phyloP scores from a whole-genome alignment of 2,113 vertebrate genomes.

The Mormoops blainvillei region DNA sequence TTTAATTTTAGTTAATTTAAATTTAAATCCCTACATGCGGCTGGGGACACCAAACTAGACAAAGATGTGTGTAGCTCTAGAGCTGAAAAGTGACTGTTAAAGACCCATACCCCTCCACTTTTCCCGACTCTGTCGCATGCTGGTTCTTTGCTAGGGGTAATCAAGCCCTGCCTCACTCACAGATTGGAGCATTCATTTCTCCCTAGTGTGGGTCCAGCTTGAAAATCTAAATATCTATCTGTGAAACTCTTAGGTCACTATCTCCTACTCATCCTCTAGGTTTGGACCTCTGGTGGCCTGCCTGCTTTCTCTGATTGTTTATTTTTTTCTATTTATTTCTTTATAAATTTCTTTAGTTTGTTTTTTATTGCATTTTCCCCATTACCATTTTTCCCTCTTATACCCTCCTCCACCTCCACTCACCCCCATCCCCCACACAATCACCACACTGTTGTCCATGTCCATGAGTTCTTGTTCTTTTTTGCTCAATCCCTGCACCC shows the following conservation, averaged over 20 bases:
- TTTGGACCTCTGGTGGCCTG: not conserved
- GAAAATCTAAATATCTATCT: not conserved
- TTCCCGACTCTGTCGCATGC: not conserved
- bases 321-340: not conserved
- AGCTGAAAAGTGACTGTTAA: not conserved
- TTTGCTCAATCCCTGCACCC: too few species aligned
- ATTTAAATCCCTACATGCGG: not conserved
- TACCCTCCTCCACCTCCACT: too few species aligned
- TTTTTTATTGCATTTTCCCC: too few species aligned
- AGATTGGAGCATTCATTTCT: not conserved
- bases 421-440: too few species aligned
- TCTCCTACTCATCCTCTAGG: not conserved
- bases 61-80: not conserved
- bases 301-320: not conserved
- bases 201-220: not conserved
- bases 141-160: not conserved
- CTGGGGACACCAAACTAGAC: not conserved
- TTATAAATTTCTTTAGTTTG: too few species aligned
- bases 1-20: not conserved
- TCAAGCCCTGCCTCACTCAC: not conserved
- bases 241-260: not conserved
- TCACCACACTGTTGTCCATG: too few species aligned
- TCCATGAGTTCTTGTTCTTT: too few species aligned
- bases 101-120: too few species aligned
- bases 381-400: too few species aligned